These are phyloP conservation scores for Molorchus minor DNA, from an alignment of 2,888 invertebrate genomes.

Conservation along the genomic window DNA sequence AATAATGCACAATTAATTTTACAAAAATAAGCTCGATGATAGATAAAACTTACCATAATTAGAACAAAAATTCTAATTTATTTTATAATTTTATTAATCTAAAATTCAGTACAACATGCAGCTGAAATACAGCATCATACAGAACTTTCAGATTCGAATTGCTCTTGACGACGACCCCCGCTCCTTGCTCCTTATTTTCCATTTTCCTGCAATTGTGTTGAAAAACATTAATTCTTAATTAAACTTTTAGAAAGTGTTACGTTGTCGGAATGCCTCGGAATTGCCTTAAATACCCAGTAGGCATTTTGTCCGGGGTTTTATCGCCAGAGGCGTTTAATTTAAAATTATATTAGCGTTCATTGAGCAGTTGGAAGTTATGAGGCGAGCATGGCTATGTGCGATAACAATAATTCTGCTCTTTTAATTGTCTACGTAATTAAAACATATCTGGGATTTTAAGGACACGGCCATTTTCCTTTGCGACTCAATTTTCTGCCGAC, in stretches of 20 bases:
- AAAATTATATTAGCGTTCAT: conserved; percentile 46
- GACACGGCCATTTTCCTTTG: background rate
- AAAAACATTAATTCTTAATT: conserved; percentile 49
- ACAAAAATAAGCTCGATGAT: too few species aligned
- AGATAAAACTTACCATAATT: too few species aligned
- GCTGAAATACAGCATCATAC: too few species aligned
- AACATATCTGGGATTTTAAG: conserved; percentile 22
- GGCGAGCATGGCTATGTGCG: conserved; percentile 31
- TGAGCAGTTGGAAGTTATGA: conserved; percentile 40
- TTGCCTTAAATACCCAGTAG: conserved; percentile 45
- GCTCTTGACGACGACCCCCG: background rate
- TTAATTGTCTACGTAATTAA: conserved; percentile 30
- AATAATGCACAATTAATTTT: too few species aligned
- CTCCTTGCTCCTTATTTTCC: conserved; percentile 12
- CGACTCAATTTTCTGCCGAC: background rate
- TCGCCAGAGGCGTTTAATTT: conserved; percentile 41
- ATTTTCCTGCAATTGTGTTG: conserved; percentile 19
- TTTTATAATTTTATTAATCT: background rate
- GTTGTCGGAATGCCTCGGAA: conserved; percentile 42
- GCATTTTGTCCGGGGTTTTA: conserved; percentile 44
- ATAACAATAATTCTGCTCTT: conserved; percentile 35
- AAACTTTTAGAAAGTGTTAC: conserved; percentile 47
- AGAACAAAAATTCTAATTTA: too few species aligned
- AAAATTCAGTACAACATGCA: background rate
- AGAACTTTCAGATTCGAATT: background rate